Evolutionary conservation across 2,797 vertebrate species (phyloP), one percentile per base, ranked within the genome.

Genomic region (Dendrocincla fuliginosa): DNA sequence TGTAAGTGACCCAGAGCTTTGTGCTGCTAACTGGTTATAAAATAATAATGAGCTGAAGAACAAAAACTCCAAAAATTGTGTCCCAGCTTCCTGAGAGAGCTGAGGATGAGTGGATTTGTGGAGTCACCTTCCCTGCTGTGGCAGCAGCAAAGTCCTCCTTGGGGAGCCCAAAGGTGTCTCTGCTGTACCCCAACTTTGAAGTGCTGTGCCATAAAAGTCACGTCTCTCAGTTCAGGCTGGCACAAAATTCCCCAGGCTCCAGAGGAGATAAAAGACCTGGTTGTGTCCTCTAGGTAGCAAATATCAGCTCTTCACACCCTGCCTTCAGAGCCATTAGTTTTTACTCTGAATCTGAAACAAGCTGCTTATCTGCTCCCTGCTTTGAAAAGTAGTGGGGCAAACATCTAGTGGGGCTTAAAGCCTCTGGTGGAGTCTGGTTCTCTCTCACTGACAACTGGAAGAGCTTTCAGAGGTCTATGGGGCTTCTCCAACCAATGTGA

Each of bases 131-230:
- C 33, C 37, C 23, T 13, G 32, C 68, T 67, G 57, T 2, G 4
- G 49, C 53, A 76, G 64, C 50, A 82, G 35, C 3, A 1, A 2
- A 10, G 30, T 39, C 24, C 16, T 71, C 32, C 61, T 53, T 4
- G 0, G 6, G 39, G 65, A 81, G 20, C 20, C 1, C 2, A 8
- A 20, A 61, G 17, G 53, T 12, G 7, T 13, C n/a, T 46, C 23
- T 74, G 50, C 37, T 49, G 3, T 39, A 13, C 10, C 42, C 2
- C 1, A 16, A 47, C 32, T 59, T 55, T 25, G 52, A 69, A 39
- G 18, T 2, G 1, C n/a, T 23, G 7, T 2, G 3, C 63, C 37
- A 37, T 1, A 2, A 24, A 64, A 74, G 32, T 86, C 0, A 0
- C 2, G 0, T 52, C 11, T 87, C 61, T 57, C 1, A 0, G 3